phyloP scores from a whole-genome alignment of 2,113 vertebrate genomes.

The Ceyx cyanopectus region DNA sequence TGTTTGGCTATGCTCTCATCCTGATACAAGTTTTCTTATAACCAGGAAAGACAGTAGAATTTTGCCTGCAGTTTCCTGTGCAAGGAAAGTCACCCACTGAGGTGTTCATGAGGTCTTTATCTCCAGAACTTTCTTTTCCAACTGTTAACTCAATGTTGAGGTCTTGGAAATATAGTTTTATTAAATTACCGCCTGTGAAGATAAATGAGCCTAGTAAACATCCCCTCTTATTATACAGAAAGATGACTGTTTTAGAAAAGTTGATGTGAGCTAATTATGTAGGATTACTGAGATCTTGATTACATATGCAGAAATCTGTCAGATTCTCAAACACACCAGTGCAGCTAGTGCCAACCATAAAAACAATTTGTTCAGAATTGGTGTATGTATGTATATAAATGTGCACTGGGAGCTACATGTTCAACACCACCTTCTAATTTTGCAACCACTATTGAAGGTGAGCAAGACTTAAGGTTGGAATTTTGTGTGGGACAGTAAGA shows the following conservation, averaged over 20 bases:
- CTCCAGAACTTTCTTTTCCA: conserved; percentile 45
- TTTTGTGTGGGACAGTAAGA: neutral
- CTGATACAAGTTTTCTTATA: neutral
- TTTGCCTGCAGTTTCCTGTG: conserved; percentile 17
- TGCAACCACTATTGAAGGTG: neutral
- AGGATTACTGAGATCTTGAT: conserved; percentile 69
- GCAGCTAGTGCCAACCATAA: conserved; percentile 41
- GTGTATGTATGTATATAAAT: conserved; percentile 49
- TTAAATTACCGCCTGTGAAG: conserved; percentile 69
- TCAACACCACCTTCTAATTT: conserved; percentile 13
- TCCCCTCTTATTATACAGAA: conserved; percentile 64
- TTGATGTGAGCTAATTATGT: conserved; percentile 70
- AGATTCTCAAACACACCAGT: conserved; percentile 35
- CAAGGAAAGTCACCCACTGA: conserved; percentile 40
- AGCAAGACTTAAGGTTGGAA: neutral
- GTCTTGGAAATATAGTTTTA: conserved; percentile 58
- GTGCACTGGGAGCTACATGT: neutral
- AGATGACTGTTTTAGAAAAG: conserved; percentile 70
- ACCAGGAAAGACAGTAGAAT: neutral
- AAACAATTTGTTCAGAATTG: conserved; percentile 62
- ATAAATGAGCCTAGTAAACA: conserved; percentile 69
- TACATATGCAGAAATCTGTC: conserved; percentile 64
- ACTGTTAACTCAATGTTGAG: conserved; percentile 51
- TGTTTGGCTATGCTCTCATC: neutral
- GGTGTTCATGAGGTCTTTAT: conserved; percentile 42